These are phyloP conservation scores for Zaprionus ghesquierei DNA, from an alignment of 1,140 invertebrate genomes.

Conservation along the genomic window DNA sequence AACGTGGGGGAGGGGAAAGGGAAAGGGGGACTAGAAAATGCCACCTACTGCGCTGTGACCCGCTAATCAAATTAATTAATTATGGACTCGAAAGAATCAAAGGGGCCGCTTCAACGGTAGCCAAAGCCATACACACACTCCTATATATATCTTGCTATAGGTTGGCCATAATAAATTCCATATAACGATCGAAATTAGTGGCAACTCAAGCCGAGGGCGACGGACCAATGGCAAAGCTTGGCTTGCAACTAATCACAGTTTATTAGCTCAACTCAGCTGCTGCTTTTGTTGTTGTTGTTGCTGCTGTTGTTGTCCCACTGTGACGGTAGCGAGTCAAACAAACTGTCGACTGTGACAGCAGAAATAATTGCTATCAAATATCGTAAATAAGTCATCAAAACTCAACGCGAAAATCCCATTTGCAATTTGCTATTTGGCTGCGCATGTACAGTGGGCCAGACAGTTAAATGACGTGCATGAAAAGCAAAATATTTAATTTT, in stretches of 20 bases:
- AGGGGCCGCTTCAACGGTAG: slow-evolving; percentile 56
- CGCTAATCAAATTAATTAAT: slow-evolving; percentile 72
- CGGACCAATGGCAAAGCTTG: slow-evolving; percentile 34
- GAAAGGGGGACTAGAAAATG: slow-evolving; percentile 13
- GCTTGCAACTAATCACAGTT: slow-evolving; percentile 69
- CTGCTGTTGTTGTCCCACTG: slow-evolving; percentile 24
- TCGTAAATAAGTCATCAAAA: slow-evolving; percentile 64
- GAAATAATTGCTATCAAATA: slow-evolving; percentile 57
- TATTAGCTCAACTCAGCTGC: slow-evolving; percentile 66
- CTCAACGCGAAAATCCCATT: slow-evolving; percentile 11
- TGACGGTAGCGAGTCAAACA: slow-evolving; percentile 18
- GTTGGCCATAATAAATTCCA: slow-evolving; percentile 65
- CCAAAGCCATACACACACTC: slow-evolving; percentile 10
- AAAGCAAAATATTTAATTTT: neutral
- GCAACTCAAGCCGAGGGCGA: slow-evolving; percentile 26
- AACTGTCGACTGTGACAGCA: slow-evolving; percentile 34
- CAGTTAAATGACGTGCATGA: neutral
- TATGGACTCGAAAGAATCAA: slow-evolving; percentile 58
- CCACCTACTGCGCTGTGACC: slow-evolving; percentile 36
- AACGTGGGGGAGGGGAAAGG: neutral
- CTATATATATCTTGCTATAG: neutral
- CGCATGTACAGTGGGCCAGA: slow-evolving; percentile 17
- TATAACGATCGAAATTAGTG: slow-evolving; percentile 66
- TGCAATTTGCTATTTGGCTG: neutral
- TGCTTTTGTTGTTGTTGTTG: neutral